A percentile compares a stretch with the other conserved stretches of the same genome.
Conservation (phyloP, 1,140 invertebrate species). For the Trichomalopsis sarcophagae region DNA sequence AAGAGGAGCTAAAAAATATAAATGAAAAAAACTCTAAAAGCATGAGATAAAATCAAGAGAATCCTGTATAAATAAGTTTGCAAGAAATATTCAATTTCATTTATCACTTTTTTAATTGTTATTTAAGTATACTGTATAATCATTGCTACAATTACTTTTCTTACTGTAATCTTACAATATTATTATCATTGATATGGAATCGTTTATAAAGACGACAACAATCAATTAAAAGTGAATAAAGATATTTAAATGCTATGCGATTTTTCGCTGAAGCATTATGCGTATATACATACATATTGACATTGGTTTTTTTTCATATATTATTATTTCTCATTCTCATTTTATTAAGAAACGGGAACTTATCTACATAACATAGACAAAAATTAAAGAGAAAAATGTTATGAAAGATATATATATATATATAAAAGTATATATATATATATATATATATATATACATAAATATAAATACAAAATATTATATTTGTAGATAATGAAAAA, state of each 20-base stretch:
- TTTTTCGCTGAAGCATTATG: conserved; percentile 9
- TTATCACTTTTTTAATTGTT: conserved; percentile 25
- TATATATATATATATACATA: conserved; percentile 56
- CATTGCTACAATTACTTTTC: conserved; percentile 29
- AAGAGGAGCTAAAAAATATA: conserved; percentile 31
- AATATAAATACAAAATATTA: conserved; percentile 63
- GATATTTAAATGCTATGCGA: conserved; percentile 27
- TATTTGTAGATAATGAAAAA: conserved; percentile 71
- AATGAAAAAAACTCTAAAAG: conserved; percentile 42
- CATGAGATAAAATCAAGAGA: conserved; percentile 41
- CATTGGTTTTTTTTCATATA: conserved; percentile 13
- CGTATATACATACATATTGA: not conserved
- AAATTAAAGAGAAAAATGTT: conserved; percentile 43
- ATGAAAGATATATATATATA: conserved; percentile 49
- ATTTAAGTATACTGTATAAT: not conserved
- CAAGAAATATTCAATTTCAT: conserved; percentile 38
- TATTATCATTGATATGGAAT: not conserved
- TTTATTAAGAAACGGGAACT: conserved; percentile 42
- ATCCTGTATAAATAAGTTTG: conserved; percentile 28
- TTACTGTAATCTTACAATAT: conserved; percentile 15
- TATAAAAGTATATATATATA: conserved; percentile 50
- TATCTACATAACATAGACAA: conserved; percentile 49
- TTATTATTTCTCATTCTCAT: conserved; percentile 21
- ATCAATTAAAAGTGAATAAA: conserved; percentile 19
- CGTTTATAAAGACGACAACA: conserved; percentile 7